Conservation (phyloP, 2,888 invertebrate genomes). For the Ectobius pallidus region DNA sequence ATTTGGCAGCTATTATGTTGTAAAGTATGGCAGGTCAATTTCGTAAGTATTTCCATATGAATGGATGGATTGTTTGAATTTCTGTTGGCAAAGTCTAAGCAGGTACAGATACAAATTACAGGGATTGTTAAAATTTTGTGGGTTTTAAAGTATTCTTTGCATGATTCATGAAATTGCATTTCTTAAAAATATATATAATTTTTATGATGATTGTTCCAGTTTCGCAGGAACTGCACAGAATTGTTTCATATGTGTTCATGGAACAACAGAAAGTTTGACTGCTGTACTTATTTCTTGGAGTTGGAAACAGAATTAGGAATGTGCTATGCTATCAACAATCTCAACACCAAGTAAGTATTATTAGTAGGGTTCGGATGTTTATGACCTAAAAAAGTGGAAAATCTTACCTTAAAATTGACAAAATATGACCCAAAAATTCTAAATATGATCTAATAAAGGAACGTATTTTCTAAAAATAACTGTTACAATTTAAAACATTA, state of each 20-base stretch:
- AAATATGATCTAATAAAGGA: too few relatives aligned
- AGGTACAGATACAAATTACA: too few relatives aligned
- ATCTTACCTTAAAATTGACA: too few relatives aligned
- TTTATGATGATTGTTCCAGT: slow-evolving; percentile 7
- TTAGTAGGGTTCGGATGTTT: too few relatives aligned
- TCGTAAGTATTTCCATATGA: not conserved
- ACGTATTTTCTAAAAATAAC: too few relatives aligned
- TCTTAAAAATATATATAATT: not conserved
- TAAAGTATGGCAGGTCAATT: not conserved
- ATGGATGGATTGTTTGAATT: not conserved
- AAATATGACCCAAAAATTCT: too few relatives aligned
- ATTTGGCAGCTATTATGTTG: too few relatives aligned
- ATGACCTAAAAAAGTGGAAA: too few relatives aligned
- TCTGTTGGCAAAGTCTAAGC: too few relatives aligned
- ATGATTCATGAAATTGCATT: not conserved
- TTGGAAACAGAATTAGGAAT: slow-evolving; percentile 1
- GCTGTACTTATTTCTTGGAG: not conserved
- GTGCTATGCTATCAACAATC: slow-evolving; percentile 4
- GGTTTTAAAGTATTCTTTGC: not conserved
- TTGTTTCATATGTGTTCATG: not conserved
- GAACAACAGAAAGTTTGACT: slow-evolving; percentile 5
- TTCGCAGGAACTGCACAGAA: not conserved
- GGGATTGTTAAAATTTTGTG: not conserved
- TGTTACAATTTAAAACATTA: too few relatives aligned
- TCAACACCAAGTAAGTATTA: not conserved